Evolutionary conservation across 2,113 vertebrate genomes (phyloP), one percentile per base, ranked within the genome.

Genomic region (Melanostigma gelatinosum): DNA sequence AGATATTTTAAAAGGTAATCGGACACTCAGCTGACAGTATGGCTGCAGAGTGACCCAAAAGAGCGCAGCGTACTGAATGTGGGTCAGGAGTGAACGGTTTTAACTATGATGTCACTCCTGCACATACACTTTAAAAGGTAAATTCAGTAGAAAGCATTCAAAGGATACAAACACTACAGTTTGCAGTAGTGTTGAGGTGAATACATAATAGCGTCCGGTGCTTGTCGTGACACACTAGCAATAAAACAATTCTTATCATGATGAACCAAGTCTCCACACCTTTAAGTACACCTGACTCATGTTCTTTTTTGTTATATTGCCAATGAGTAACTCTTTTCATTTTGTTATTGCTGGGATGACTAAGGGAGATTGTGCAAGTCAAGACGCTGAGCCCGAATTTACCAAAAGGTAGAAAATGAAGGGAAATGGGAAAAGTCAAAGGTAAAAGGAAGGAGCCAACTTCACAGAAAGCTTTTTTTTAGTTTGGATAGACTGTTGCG

Each of bases 291-390:
- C 24, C 64, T 82, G 72, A 81, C 69, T 78, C 77, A 55, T 40
- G 27, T 27, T 29, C 62, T 52, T 63, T 48, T 16, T 72, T 67
- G 22, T 64, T 60, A 60, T 60, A 61, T 67, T 83, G 12, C 55
- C 29, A 55, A 29, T 91, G 85, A 91, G 62, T 85, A 85, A 88
- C 54, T 2, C 55, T 73, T 32, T 48, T 80, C 15, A 44, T 80
- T 74, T 77, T 72, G 42, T 57, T 32, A 36, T 20, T 32, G 34
- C 70, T 78, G 79, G 40, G 64, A 73, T 82, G 68, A 82, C 54
- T 38, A 73, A 87, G 24, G n/a, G 16, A 63, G 61, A 48, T 48
- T 57, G 40, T 61, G 70, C 55, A 80, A 63, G 48, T 64, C 34
- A 50, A n/a, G 52, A 55, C 50, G 48, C 34, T 18, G 10, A 29